Conservation (phyloP, 2,888 invertebrate species). For the Seladonia tumulorum region DNA sequence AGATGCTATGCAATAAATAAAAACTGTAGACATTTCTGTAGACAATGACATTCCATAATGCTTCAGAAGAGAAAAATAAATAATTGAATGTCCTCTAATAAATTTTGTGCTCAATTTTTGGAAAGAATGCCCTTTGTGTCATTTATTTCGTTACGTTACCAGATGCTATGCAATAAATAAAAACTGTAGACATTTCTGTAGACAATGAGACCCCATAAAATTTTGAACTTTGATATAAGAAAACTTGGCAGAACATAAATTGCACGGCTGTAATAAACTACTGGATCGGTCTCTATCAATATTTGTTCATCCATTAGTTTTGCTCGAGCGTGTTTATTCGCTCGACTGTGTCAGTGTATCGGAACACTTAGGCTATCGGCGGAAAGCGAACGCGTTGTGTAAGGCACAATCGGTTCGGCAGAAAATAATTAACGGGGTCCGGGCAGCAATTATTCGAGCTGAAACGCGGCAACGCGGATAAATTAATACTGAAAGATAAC, state of each 20-base stretch:
- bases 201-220: too few relatives aligned
- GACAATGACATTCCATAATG: neutral
- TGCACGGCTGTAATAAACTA: neutral
- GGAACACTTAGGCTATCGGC: neutral
- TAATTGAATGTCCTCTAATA: neutral
- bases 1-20: neutral
- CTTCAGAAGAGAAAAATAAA: neutral
- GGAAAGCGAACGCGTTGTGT: neutral
- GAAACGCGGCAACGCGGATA: neutral
- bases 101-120: too few relatives aligned
- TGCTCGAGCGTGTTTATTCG: neutral
- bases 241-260: neutral
- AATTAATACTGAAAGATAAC: conserved; percentile 29
- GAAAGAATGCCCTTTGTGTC: neutral
- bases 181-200: too few relatives aligned
- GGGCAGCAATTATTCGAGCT: neutral
- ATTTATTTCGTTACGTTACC: neutral
- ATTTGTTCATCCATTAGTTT: neutral
- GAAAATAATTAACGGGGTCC: neutral
- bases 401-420: neutral
- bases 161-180: neutral
- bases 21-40: too few relatives aligned
- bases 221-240: too few relatives aligned
- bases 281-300: neutral
- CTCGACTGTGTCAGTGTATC: neutral